phyloP scores from a whole-genome alignment of 1,140 invertebrate genomes.

The Caenorhabditis elegans region DNA sequence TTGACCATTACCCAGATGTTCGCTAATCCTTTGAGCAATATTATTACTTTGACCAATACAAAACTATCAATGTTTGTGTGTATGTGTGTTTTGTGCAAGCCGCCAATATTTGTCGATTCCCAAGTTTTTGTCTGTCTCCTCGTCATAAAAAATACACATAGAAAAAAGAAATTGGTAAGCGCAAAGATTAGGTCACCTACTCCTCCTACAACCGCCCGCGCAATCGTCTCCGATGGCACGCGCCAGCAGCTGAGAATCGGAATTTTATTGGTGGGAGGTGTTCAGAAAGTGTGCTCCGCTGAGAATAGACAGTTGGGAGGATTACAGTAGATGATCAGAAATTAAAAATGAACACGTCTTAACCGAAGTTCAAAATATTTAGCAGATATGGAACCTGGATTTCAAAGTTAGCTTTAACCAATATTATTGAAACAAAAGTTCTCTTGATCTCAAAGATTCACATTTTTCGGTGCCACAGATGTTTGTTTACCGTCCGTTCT shows the following conservation, averaged over 20 bases:
- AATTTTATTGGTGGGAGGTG: neutral
- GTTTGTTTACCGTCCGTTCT: too few relatives aligned
- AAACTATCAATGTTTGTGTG: neutral
- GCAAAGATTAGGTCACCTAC: slow-evolving; percentile 17
- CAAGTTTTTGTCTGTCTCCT: neutral
- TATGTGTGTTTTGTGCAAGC: neutral
- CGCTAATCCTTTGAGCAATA: neutral
- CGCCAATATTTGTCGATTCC: too few relatives aligned
- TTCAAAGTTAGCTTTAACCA: too few relatives aligned
- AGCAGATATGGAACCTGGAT: too few relatives aligned
- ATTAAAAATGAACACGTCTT: too few relatives aligned
- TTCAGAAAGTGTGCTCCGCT: too few relatives aligned
- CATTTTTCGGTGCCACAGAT: too few relatives aligned
- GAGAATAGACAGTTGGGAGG: too few relatives aligned
- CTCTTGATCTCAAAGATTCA: too few relatives aligned
- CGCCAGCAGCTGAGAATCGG: neutral
- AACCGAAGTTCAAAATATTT: too few relatives aligned
- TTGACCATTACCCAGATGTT: neutral
- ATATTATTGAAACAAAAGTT: too few relatives aligned
- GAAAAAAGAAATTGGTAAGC: neutral
- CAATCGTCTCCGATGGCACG: neutral
- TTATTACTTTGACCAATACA: neutral
- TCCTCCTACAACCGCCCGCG: neutral
- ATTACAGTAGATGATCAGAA: too few relatives aligned
- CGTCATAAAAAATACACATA: neutral